Conservation (phyloP, 2,113 vertebrate species). For the Oostethus manadensis region DNA sequence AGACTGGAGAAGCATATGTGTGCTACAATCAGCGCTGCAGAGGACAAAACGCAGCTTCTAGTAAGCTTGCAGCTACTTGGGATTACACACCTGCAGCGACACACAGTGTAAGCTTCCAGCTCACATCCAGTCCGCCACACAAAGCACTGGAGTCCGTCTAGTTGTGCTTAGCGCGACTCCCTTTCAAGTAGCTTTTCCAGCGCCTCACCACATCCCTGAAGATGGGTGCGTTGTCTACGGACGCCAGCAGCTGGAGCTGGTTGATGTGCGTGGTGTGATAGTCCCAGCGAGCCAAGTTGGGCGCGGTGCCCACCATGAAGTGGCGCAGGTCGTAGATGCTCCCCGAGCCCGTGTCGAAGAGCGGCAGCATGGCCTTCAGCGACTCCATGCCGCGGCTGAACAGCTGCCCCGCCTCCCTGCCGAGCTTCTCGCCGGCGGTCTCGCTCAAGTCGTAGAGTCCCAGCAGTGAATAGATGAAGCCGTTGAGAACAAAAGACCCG, state of each 20-base stretch:
- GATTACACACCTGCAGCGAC: conserved; percentile 17
- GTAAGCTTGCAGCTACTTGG: conserved; percentile 38
- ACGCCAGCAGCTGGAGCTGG: conserved; percentile 91
- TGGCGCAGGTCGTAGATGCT: conserved; percentile 96
- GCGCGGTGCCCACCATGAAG: conserved; percentile 89
- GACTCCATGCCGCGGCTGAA: conserved; percentile 90
- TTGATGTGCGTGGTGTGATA: conserved; percentile 99
- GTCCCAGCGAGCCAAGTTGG: conserved; percentile 98
- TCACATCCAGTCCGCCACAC: background rate
- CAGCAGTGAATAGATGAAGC: conserved; percentile 95
- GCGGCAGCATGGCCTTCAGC: conserved; percentile 92
- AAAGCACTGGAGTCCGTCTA: conserved; percentile 49
- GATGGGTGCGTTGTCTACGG: conserved; percentile 83
- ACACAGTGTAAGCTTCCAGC: conserved; percentile 4
- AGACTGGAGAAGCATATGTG: conserved; percentile 35
- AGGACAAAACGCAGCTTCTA: conserved; percentile 39
- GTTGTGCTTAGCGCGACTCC: conserved; percentile 95
- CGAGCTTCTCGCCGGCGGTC: conserved; percentile 83
- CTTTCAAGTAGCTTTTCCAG: conserved; percentile 96
- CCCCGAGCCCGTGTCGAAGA: conserved; percentile 94
- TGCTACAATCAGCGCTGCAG: conserved; percentile 55
- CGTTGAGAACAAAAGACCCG: conserved; percentile 95
- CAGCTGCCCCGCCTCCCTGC: conserved; percentile 79
- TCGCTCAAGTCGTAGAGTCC: conserved; percentile 92
- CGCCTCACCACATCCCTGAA: conserved; percentile 89